phyloP scores from a whole-genome alignment of 2,888 invertebrate species.

The Timema podura region DNA sequence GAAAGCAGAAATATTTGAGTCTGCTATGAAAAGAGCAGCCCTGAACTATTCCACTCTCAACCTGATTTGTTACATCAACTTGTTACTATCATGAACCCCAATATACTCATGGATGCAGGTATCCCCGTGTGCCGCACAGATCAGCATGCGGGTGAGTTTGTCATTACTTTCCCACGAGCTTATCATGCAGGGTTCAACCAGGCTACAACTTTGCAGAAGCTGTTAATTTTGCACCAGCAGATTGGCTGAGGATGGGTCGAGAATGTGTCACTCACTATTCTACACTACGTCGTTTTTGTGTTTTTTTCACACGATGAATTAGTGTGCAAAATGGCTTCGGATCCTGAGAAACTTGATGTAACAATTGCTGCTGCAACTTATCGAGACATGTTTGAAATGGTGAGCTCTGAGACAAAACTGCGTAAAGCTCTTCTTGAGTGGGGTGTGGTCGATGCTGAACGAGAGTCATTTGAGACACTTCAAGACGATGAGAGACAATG shows the following conservation, averaged over 20 bases:
- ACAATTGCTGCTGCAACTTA: constrained; percentile 89
- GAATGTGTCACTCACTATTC: constrained; percentile 94
- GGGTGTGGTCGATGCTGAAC: constrained; percentile 86
- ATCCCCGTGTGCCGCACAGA: constrained; percentile 72
- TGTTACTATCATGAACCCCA: constrained; percentile 98
- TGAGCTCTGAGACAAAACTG: constrained; percentile 73
- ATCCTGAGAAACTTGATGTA: constrained; percentile 77
- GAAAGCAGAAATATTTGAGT: constrained; percentile 90
- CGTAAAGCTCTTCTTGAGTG: constrained; percentile 74
- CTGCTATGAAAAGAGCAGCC: constrained; percentile 95
- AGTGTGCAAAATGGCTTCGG: constrained; percentile 92
- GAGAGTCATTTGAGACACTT: constrained; percentile 89
- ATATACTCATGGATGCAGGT: constrained; percentile 81
- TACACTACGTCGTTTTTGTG: constrained; percentile 86
- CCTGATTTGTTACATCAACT: constrained; percentile 97
- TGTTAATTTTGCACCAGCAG: constrained; percentile 98
- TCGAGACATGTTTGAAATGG: constrained; percentile 88
- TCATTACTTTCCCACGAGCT: constrained; percentile 96
- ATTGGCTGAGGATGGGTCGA: constrained; percentile 93
- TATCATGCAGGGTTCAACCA: constrained; percentile 99
- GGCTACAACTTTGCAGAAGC: constrained; percentile 99
- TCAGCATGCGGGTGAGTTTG: constrained; percentile 98
- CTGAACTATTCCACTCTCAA: constrained; percentile 92
- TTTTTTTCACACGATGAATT: constrained; percentile 99
- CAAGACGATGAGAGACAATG: constrained; percentile 96